These are phyloP conservation scores for Tiaroga cobitis DNA, from an alignment of 2,797 vertebrate species.

Conservation along the genomic window DNA sequence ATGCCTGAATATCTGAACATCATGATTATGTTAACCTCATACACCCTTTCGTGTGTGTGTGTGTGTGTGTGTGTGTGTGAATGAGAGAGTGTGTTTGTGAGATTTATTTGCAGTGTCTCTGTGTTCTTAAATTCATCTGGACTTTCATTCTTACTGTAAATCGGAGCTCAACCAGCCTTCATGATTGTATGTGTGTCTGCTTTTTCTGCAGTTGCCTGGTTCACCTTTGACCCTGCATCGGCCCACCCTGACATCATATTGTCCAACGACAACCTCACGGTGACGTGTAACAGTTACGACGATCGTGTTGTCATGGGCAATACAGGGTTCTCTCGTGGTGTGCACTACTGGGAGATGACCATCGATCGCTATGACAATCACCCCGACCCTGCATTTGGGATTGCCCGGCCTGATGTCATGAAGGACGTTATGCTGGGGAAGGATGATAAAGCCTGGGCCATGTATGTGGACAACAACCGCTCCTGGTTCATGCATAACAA, in stretches of 20 bases:
- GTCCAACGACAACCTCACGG: slow-evolving; percentile 98
- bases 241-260: slow-evolving; percentile 97
- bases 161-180: not conserved
- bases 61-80: slow-evolving; percentile 28
- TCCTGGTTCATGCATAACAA: slow-evolving; percentile 99
- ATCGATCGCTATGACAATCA: slow-evolving; percentile 98
- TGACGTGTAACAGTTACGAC: slow-evolving; percentile 97
- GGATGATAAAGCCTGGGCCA: slow-evolving; percentile 98
- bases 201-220: slow-evolving; percentile 90
- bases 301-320: slow-evolving; percentile 95
- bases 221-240: slow-evolving; percentile 90
- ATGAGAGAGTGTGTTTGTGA: not conserved
- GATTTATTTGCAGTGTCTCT: slow-evolving; percentile 25
- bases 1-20: slow-evolving; percentile 52
- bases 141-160: not conserved
- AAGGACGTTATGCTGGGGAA: slow-evolving; percentile 98
- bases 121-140: slow-evolving; percentile 29
- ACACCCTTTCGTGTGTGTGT: slow-evolving; percentile 20
- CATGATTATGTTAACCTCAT: slow-evolving; percentile 35
- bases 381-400: slow-evolving; percentile 94
- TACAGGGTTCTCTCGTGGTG: slow-evolving; percentile 91
- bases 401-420: slow-evolving; percentile 90
- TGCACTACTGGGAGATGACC: slow-evolving; percentile 97
- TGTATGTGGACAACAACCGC: slow-evolving; percentile 99
- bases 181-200: slow-evolving; percentile 39